Base-by-base conservation (phyloP, 2,797 vertebrate genomes). In the Philypnodon macrostomus region DNA sequence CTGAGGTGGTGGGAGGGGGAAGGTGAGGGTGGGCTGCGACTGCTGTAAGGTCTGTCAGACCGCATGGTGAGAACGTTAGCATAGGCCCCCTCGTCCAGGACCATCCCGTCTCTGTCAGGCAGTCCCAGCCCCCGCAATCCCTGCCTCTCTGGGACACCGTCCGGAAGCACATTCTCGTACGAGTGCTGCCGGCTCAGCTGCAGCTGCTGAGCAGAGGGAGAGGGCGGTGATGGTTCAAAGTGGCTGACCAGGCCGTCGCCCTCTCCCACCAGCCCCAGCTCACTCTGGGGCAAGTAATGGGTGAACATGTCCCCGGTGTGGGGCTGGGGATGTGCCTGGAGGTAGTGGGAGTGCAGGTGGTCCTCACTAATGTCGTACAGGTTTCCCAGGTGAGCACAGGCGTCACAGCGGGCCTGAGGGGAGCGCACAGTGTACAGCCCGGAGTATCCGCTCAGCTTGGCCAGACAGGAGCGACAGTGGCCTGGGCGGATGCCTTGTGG, bases 281-380 rank as follows among this genome's bases (percentile, higher is more conserved):
- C 87, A 9, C 78, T 89, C 78, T 91, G 89, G 16, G 89, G 89
- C 51, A 88, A 86, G 67, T 87, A 91, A 64, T 90, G 86, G 4
- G 83, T 89, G 63, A 90, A 90, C 86, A 90, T 89, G 83, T 87
- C 85, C 51, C 66, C 77, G 3, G 75, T 42, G 66, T 83, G 79
- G 4, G 77, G 67, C 58, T 80, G 79, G 14, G 73, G 23, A 52
- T 72, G 78, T 2, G 69, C 39, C n/a, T n/a, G n/a, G n/a, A n/a
- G n/a, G 67, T 83, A 90, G 54, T 89, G 91, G 0, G 90, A 86
- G 48, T 89, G 94, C 79, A 96, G 93, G 74, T 97, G 95, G 84
- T 98, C 96, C 83, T 99, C 97, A 2, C 96, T 95, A 48, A 99
- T 99, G 74, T 98, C 93, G 4, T 99, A 98, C 41, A 99, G 89